These are phyloP conservation scores for Drosophila trapezifrons DNA, from an alignment of 1,140 invertebrate species.

Conservation along the genomic window DNA sequence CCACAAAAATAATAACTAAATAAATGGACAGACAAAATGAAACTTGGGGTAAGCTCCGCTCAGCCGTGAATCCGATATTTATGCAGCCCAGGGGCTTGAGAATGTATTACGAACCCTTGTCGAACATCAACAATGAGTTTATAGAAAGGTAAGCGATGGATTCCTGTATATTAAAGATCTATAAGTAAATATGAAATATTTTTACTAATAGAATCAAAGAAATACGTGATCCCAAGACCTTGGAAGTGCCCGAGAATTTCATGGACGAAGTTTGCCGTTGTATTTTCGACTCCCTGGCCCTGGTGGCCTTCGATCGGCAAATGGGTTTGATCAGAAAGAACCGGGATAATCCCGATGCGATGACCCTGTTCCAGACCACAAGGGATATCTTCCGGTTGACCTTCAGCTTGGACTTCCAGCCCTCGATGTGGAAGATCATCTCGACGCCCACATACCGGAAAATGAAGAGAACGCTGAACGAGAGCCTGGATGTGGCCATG, in stretches of 20 bases:
- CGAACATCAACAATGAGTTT: slow-evolving; percentile 70
- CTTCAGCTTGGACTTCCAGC: slow-evolving; percentile 86
- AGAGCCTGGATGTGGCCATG: slow-evolving; percentile 35
- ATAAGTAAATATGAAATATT: not conserved
- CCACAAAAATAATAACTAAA: not conserved
- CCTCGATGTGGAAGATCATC: slow-evolving; percentile 87
- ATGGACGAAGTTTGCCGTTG: slow-evolving; percentile 88
- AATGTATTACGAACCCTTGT: slow-evolving; percentile 62
- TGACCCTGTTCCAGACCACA: slow-evolving; percentile 10
- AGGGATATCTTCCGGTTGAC: slow-evolving; percentile 22
- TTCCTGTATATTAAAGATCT: not conserved
- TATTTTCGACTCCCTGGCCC: slow-evolving; percentile 88
- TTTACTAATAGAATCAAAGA: slow-evolving; percentile 58
- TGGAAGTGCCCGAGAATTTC: slow-evolving; percentile 86
- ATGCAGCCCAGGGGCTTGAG: slow-evolving; percentile 67
- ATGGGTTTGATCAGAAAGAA: slow-evolving; percentile 84
- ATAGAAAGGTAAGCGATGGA: slow-evolving; percentile 54
- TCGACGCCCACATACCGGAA: slow-evolving; percentile 86
- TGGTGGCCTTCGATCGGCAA: slow-evolving; percentile 88
- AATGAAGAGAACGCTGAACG: slow-evolving; percentile 84
- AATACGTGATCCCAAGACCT: slow-evolving; percentile 85
- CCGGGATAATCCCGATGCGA: slow-evolving; percentile 18
- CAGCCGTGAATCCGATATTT: slow-evolving; percentile 65
- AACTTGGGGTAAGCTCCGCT: slow-evolving; percentile 55
- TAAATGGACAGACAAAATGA: slow-evolving; percentile 39